These are phyloP conservation scores for Mastomys natalensis DNA, from an alignment of 2,113 vertebrate genomes.

Conservation along the genomic window DNA sequence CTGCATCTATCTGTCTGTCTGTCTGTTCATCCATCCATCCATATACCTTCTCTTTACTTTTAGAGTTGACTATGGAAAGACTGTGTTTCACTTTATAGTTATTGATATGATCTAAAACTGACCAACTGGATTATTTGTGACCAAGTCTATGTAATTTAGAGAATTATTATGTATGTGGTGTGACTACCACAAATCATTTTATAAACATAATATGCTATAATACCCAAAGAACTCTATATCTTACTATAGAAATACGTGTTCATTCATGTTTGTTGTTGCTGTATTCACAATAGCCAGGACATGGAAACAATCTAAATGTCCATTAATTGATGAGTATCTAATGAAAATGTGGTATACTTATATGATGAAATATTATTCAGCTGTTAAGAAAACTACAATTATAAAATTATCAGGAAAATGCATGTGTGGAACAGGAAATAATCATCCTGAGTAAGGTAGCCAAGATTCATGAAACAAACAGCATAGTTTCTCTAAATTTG, in stretches of 20 bases:
- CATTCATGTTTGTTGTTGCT: neutral
- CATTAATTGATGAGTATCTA: neutral
- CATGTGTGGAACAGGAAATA: neutral
- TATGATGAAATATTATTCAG: neutral
- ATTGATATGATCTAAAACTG: constrained; percentile 15
- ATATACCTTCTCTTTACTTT: neutral
- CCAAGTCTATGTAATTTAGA: neutral
- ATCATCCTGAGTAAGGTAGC: neutral
- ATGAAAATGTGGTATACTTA: neutral
- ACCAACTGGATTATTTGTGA: neutral
- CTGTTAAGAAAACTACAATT: neutral
- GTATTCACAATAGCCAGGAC: neutral
- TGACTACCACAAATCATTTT: neutral
- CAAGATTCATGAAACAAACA: neutral
- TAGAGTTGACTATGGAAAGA: neutral
- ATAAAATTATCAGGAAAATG: neutral
- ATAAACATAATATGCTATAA: neutral
- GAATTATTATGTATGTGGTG: neutral
- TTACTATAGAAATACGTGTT: neutral
- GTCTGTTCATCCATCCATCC: neutral
- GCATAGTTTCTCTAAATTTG: neutral
- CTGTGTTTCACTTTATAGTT: neutral
- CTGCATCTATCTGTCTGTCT: neutral
- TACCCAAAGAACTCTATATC: neutral
- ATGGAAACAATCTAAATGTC: neutral